These are phyloP conservation scores for Sinocyclocheilus rhinocerous DNA, from an alignment of 2,113 vertebrate genomes.

Conservation along the genomic window DNA sequence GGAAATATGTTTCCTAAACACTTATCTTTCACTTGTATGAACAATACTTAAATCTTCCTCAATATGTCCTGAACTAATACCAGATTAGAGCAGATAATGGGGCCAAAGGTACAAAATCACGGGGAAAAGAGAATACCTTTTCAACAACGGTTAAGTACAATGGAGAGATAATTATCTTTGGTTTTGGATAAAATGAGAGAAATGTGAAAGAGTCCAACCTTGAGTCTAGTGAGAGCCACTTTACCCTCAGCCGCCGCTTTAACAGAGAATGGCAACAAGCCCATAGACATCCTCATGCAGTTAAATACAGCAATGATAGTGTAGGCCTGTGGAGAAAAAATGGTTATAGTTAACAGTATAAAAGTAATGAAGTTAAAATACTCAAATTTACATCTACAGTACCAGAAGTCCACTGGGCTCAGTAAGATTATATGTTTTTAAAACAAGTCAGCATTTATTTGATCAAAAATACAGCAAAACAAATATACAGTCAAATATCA, in stretches of 20 bases:
- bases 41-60: not conserved
- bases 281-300: slow-evolving; percentile 77
- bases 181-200: not conserved
- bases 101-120: not conserved
- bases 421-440: not conserved
- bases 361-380: not conserved
- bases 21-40: not conserved
- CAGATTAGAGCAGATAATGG: not conserved
- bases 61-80: not conserved
- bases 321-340: slow-evolving; percentile 74
- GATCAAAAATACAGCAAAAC: not conserved
- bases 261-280: slow-evolving; percentile 73
- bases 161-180: not conserved
- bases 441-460: not conserved
- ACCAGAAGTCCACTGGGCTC: not conserved
- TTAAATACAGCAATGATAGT: slow-evolving; percentile 83
- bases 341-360: not conserved
- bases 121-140: not conserved
- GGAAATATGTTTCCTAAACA: not conserved
- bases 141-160: not conserved
- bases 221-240: slow-evolving; percentile 72
- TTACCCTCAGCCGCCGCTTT: slow-evolving; percentile 73
- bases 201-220: slow-evolving; percentile 61
- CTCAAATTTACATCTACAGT: too few relatives aligned
- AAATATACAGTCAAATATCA: too few relatives aligned